A percentile compares a stretch with the other conserved stretches of the same genome.
Conservation (phyloP, 2,888 invertebrate species). For the Chrysolina americana region DNA sequence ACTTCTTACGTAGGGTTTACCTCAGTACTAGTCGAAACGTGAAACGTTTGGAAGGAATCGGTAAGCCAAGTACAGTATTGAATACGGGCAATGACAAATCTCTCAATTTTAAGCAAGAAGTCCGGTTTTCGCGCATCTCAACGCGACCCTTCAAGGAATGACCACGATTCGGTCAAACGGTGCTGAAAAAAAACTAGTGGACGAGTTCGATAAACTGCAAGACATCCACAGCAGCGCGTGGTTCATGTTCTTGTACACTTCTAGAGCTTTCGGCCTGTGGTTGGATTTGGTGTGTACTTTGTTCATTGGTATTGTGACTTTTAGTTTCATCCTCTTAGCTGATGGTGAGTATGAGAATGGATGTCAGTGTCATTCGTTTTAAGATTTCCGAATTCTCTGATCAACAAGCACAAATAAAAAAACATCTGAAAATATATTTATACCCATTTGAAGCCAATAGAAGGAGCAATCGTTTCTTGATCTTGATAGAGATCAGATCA, state of each 20-base stretch:
- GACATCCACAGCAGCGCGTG: conserved; percentile 80
- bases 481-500: no score
- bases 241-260: conserved; percentile 77
- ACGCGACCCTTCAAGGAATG: conserved; percentile 81
- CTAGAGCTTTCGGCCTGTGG: conserved; percentile 81
- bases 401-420: no score
- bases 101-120: conserved; percentile 75
- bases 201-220: conserved; percentile 74
- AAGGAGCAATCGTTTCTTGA: no score
- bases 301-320: conserved; percentile 78
- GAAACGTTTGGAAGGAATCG: conserved; percentile 80
- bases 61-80: conserved; percentile 63
- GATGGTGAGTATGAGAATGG: conserved; percentile 47
- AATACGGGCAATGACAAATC: conserved; percentile 60
- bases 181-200: conserved; percentile 74
- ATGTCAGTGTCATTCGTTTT: not conserved
- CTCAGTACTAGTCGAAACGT: conserved; percentile 82
- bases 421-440: no score
- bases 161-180: conserved; percentile 81
- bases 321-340: conserved; percentile 75
- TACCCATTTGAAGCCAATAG: no score
- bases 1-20: conserved; percentile 78
- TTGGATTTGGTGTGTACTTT: conserved; percentile 79
- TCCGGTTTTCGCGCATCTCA: conserved; percentile 82
- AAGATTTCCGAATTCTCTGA: not conserved